Base-by-base conservation (phyloP, 2,113 vertebrate species). In the Castor canadensis region DNA sequence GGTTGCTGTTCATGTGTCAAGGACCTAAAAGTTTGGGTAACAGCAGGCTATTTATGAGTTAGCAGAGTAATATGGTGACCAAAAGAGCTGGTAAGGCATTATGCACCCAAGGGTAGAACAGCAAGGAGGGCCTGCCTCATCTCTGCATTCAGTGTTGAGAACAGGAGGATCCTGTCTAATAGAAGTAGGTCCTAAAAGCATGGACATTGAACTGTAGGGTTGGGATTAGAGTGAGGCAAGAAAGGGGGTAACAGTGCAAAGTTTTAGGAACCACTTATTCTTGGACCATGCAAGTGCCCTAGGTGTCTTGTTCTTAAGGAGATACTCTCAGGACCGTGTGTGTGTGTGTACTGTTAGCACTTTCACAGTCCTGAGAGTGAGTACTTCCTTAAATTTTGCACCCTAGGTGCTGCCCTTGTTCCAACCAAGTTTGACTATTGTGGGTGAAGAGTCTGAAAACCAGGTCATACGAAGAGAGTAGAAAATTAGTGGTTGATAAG, bases 401-500 rank as follows among this genome's bases (percentile, higher is more conserved):
- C 28, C 9, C 35, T 62, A 12, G 17, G 3, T 35, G 11, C 35
- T 28, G 66, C 35, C 40, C 28, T 88, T 56, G n/a, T 76, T 47
- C 80, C 17, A 49, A 28, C 24, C 38, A 75, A 60, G 20, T 71
- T 49, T 86, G 30, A 62, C 52, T 87, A n/a, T 84, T 38, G 35
- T 69, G 30, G 30, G 30, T 32, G 73, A 45, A 94, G 30, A 22
- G 40, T 71, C 58, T 95, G 67, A 77, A 87, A 75, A n/a, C 19
- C 24, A 75, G 83, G 47, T 43, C 80, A 26, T 22, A 32, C 3
- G 32, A 38, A 35, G 20, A 84, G 13, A 77, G 43, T 45, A 91
- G 90, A 84, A 69, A 80, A 45, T 15, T 32, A 43, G 2, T 64
- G 40, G 3, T 12, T 26, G 75, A 28, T 30, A 26, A n/a, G 16